phyloP scores from a whole-genome alignment of 2,797 vertebrate genomes.

The Premnoplex brunnescens region DNA sequence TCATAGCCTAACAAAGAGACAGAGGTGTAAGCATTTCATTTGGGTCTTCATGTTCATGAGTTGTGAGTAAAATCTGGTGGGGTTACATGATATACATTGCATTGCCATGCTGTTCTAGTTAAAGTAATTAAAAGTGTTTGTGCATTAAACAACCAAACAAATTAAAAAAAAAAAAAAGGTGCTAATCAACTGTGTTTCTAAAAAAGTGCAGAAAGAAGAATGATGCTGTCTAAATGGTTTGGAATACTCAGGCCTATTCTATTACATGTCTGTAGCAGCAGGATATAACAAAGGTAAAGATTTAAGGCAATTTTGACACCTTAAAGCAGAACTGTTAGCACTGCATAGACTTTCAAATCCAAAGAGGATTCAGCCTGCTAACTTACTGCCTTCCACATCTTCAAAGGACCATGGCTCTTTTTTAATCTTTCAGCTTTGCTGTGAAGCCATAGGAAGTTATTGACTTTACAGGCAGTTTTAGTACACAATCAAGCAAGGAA shows the following conservation, averaged over 20 bases:
- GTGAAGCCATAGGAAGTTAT: slow-evolving; percentile 74
- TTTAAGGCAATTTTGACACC: slow-evolving; percentile 79
- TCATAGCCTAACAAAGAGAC: background rate
- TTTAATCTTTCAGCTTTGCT: slow-evolving; percentile 74
- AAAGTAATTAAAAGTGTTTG: slow-evolving; percentile 44
- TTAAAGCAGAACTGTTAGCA: slow-evolving; percentile 67
- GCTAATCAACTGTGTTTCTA: slow-evolving; percentile 52
- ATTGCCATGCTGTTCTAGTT: background rate
- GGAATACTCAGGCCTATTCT: slow-evolving; percentile 41
- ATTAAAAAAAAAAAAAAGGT: background rate
- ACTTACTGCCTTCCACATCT: slow-evolving; percentile 76
- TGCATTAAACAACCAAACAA: slow-evolving; percentile 21
- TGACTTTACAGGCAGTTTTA: slow-evolving; percentile 72
- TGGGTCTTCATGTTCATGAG: background rate
- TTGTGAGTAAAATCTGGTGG: background rate
- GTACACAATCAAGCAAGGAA: slow-evolving; percentile 69
- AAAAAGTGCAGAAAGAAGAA: slow-evolving; percentile 41
- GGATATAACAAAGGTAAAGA: slow-evolving; percentile 73
- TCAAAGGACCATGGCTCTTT: slow-evolving; percentile 76
- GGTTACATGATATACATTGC: background rate
- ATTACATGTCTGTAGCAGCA: slow-evolving; percentile 55
- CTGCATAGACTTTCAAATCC: slow-evolving; percentile 71
- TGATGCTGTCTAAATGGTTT: slow-evolving; percentile 53
- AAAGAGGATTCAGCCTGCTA: slow-evolving; percentile 77
- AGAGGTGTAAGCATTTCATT: background rate